Conservation (phyloP, 2,888 invertebrate genomes). For the Ochropleura leucogaster region DNA sequence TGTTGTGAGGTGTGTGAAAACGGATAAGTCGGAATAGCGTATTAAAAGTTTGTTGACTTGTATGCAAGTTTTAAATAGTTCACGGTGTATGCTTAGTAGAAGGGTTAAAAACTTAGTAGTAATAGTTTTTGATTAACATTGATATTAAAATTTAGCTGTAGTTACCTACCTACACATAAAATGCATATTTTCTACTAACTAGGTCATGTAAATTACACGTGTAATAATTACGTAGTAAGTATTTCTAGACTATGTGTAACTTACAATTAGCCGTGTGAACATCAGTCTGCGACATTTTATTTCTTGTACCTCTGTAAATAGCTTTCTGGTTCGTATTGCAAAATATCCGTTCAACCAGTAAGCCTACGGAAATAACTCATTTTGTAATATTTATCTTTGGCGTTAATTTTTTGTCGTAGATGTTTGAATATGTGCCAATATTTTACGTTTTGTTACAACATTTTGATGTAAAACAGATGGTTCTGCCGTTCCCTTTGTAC, state of each 20-base stretch:
- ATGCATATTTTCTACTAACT: slow-evolving; percentile 27
- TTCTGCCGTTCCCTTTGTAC: slow-evolving; percentile 21
- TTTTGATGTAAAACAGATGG: slow-evolving; percentile 49
- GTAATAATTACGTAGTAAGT: slow-evolving; percentile 50
- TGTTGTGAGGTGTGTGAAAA: slow-evolving; percentile 1
- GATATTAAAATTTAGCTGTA: slow-evolving; percentile 13
- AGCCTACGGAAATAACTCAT: slow-evolving; percentile 64
- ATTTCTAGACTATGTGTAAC: slow-evolving; percentile 52
- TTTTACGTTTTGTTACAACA: slow-evolving; percentile 46
- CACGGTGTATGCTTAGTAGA: slow-evolving; percentile 7
- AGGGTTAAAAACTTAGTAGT: slow-evolving; percentile 16
- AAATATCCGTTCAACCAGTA: slow-evolving; percentile 63
- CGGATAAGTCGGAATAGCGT: not conserved
- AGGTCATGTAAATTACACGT: slow-evolving; percentile 52
- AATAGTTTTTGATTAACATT: slow-evolving; percentile 14
- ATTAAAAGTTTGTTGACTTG: slow-evolving; percentile 15
- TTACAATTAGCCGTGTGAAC: slow-evolving; percentile 63
- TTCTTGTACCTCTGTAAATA: slow-evolving; percentile 41
- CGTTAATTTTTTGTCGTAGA: slow-evolving; percentile 63
- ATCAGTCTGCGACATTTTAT: slow-evolving; percentile 49
- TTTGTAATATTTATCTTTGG: slow-evolving; percentile 61
- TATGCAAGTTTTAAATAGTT: slow-evolving; percentile 1
- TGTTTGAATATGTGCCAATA: slow-evolving; percentile 76
- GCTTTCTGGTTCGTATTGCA: slow-evolving; percentile 58
- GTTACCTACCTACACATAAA: not conserved